phyloP scores from a whole-genome alignment of 1,140 invertebrate genomes.

The Dendroctonus valens region DNA sequence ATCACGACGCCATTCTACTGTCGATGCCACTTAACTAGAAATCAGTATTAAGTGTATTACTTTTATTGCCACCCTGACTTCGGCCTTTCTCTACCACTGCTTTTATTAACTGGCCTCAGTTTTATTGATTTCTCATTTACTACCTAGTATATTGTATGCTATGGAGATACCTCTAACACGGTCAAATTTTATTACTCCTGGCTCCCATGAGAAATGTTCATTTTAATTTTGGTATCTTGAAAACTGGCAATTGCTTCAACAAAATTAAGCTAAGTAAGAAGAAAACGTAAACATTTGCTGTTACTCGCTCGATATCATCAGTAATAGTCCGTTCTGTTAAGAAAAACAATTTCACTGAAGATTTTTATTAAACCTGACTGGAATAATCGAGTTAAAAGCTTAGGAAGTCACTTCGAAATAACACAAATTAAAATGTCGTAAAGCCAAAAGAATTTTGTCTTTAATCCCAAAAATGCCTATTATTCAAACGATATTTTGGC shows the following conservation, averaged over 20 bases:
- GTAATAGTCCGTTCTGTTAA: no score
- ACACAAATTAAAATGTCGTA: slow-evolving; percentile 10
- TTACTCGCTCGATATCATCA: no score
- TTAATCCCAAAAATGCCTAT: slow-evolving; percentile 30
- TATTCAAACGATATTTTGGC: slow-evolving; percentile 39
- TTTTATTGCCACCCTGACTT: slow-evolving; percentile 24
- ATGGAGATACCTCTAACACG: no score
- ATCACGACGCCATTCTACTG: slow-evolving; percentile 46
- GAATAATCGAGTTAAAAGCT: no score
- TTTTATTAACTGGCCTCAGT: neutral
- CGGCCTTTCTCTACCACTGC: neutral
- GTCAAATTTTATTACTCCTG: no score
- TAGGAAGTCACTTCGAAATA: neutral
- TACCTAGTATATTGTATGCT: neutral
- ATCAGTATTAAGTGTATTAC: slow-evolving; percentile 45
- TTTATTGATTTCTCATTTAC: slow-evolving; percentile 1
- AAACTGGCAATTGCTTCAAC: no score
- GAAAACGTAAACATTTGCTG: no score
- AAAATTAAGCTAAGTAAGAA: no score
- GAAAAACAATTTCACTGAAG: no score
- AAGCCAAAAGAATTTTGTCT: slow-evolving; percentile 23
- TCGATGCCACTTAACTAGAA: slow-evolving; percentile 46
- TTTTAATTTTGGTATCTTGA: no score
- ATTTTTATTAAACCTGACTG: no score
- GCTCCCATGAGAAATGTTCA: no score